These are phyloP conservation scores for Nothocercus julius DNA, from an alignment of 2,113 vertebrate species.

Conservation along the genomic window DNA sequence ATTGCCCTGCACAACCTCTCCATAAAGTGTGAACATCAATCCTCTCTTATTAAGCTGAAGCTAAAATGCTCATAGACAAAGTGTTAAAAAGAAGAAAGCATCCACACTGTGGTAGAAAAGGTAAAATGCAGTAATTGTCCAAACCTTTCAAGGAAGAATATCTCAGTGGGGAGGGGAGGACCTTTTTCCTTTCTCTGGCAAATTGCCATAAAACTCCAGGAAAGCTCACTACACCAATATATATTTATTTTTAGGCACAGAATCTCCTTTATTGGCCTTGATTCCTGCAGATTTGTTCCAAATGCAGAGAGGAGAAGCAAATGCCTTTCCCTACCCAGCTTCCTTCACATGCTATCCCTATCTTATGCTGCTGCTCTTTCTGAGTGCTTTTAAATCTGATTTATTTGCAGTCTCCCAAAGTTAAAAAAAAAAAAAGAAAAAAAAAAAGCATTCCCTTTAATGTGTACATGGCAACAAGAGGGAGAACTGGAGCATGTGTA, in stretches of 20 bases:
- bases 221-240: constrained; percentile 30
- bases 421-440: background rate
- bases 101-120: constrained; percentile 25
- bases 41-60: constrained; percentile 58
- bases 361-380: background rate
- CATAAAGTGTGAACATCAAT: constrained; percentile 49
- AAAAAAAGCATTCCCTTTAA: background rate
- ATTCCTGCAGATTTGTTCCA: constrained; percentile 13
- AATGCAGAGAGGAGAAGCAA: background rate
- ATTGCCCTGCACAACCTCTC: constrained; percentile 1
- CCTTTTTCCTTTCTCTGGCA: constrained; percentile 35
- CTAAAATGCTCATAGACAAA: constrained; percentile 60
- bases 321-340: background rate
- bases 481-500: constrained; percentile 25
- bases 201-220: constrained; percentile 37
- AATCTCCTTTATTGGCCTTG: constrained; percentile 31
- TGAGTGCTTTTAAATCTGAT: constrained; percentile 19
- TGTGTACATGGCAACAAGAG: background rate
- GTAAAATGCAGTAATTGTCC: constrained; percentile 66
- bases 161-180: constrained; percentile 21
- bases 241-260: constrained; percentile 45
- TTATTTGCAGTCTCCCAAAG: background rate
- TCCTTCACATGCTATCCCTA: background rate
- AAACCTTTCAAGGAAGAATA: constrained; percentile 62
- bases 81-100: constrained; percentile 57